These are phyloP conservation scores for Vipera ursinii DNA, from an alignment of 2,797 vertebrate species.

Conservation along the genomic window DNA sequence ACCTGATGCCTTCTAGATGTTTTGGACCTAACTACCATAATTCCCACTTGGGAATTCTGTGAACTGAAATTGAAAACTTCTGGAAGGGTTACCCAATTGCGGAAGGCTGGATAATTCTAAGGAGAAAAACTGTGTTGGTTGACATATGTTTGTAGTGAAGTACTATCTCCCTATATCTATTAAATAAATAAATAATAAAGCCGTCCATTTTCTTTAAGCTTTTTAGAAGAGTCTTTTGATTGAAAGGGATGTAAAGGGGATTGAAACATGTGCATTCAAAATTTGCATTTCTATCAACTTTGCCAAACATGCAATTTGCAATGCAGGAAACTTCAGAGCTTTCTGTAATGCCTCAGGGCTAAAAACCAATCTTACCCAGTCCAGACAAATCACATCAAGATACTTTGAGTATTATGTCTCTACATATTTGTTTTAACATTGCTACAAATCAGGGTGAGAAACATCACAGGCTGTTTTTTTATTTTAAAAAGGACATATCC, in stretches of 20 bases:
- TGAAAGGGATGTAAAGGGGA: background rate
- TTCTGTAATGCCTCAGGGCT: constrained; percentile 21
- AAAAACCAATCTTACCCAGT: constrained; percentile 17
- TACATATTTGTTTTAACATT: constrained; percentile 5
- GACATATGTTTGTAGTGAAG: background rate
- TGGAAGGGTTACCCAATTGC: background rate
- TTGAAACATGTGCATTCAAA: constrained; percentile 6
- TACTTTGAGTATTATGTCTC: constrained; percentile 1
- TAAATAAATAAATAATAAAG: background rate
- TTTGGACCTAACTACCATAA: background rate
- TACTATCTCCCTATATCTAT: background rate
- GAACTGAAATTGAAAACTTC: background rate
- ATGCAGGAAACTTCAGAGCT: constrained; percentile 45
- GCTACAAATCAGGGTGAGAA: background rate
- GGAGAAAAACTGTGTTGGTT: background rate
- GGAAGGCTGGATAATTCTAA: background rate
- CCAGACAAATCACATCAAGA: constrained; percentile 22
- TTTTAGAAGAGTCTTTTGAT: background rate
- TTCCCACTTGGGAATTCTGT: background rate
- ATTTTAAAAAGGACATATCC: background rate
- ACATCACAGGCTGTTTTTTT: background rate
- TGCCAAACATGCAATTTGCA: constrained; percentile 31
- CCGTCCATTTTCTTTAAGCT: background rate
- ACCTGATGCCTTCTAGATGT: background rate
- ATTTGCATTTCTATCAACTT: constrained; percentile 23